Evolutionary conservation across 2,888 invertebrate genomes (phyloP).

Genomic region (Adelphocoris suturalis): DNA sequence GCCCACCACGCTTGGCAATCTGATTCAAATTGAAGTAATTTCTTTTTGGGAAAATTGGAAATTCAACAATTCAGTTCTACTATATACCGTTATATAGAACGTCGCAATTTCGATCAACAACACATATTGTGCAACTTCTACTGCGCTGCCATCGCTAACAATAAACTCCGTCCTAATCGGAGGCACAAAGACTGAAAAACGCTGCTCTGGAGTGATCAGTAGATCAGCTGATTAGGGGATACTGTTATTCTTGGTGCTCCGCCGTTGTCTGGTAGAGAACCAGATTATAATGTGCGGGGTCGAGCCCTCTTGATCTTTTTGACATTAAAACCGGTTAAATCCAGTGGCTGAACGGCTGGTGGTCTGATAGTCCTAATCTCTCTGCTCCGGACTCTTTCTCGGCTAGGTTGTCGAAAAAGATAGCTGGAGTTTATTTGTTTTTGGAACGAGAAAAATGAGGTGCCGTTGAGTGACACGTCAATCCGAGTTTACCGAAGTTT

Average conservation of each 20-base stretch:
- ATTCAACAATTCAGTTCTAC: no score
- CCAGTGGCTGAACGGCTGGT: slow-evolving; percentile 64
- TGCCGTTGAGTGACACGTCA: no score
- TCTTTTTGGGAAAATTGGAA: no score
- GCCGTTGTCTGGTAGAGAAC: background rate
- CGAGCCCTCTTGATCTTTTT: slow-evolving; percentile 65
- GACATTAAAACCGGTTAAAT: slow-evolving; percentile 68
- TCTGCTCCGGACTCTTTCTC: background rate
- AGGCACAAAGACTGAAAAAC: background rate
- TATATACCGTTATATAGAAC: no score
- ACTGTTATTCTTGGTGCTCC: background rate
- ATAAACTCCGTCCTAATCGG: background rate
- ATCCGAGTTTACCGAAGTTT: no score
- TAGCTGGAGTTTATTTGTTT: background rate
- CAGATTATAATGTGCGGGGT: slow-evolving; percentile 39
- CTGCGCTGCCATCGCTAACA: background rate
- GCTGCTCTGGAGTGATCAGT: background rate
- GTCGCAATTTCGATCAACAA: background rate
- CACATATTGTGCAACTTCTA: background rate
- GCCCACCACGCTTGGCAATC: no score
- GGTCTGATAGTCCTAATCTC: slow-evolving; percentile 34
- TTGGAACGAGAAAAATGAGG: background rate
- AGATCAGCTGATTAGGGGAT: background rate
- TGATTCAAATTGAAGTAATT: no score
- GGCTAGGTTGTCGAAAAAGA: no score